Conservation (phyloP, 92 coral and sea anemone species). For the Phenganax subtilis region DNA sequence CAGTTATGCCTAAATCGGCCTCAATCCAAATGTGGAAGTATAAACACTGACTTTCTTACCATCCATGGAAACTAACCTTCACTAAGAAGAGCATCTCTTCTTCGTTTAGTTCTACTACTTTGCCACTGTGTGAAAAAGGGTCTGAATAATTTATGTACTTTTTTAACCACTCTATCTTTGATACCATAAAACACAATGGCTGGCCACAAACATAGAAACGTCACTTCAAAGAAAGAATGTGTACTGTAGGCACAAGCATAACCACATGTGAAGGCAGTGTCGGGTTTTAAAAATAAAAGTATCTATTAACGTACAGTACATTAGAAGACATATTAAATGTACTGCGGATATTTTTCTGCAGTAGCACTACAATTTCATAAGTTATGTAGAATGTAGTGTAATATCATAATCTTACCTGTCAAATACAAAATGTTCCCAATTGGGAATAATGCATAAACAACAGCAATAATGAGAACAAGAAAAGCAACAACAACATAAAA, state of each 20-base stretch:
- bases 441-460: slow-evolving; percentile 16
- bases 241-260: no score
- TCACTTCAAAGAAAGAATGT: slow-evolving; percentile 45
- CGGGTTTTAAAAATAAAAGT: background rate
- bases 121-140: slow-evolving; percentile 92
- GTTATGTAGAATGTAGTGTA: no score
- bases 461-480: background rate
- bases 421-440: slow-evolving; percentile 23
- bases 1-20: background rate
- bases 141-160: slow-evolving; percentile 62
- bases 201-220: slow-evolving; percentile 77
- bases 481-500: slow-evolving; percentile 19
- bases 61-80: slow-evolving; percentile 46
- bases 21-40: background rate
- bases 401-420: slow-evolving; percentile 3
- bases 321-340: no score
- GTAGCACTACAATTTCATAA: no score
- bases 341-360: no score
- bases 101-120: slow-evolving; percentile 77
- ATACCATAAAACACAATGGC: slow-evolving; percentile 79
- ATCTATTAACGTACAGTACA: background rate
- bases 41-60: background rate
- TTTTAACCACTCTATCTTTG: slow-evolving; percentile 53
- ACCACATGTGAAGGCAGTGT: no score
- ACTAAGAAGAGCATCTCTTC: slow-evolving; percentile 48